Percentiles rank a stretch among this genome's conserved stretches.
Evolutionary conservation across 2,113 vertebrate species (phyloP).

Genomic region (Pelecanus crispus): DNA sequence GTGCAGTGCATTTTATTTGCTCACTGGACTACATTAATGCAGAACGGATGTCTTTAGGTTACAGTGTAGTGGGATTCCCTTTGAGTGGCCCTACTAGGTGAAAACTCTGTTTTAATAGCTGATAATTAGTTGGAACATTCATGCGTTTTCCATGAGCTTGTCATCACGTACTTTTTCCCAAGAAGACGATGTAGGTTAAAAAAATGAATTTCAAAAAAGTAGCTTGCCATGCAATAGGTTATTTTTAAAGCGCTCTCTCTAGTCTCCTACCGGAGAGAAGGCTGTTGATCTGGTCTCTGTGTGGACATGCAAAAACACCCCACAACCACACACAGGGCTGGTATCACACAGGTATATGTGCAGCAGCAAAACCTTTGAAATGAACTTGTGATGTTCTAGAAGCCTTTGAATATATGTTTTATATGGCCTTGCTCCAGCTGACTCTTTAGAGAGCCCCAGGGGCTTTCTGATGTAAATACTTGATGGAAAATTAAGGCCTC

Average conservation of each 20-base stretch:
- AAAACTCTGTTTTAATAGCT: constrained; percentile 24
- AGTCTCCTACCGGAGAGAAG: fast-evolving
- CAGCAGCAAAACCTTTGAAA: background rate
- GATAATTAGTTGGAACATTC: constrained; percentile 16
- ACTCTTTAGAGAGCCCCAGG: background rate
- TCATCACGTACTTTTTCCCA: fast-evolving
- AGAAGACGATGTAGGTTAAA: background rate
- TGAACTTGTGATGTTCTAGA: background rate
- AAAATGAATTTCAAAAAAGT: background rate
- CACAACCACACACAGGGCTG: background rate
- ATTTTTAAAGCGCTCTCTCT: background rate
- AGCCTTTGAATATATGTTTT: background rate
- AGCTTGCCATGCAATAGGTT: fast-evolving
- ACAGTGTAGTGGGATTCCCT: background rate
- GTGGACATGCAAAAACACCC: background rate
- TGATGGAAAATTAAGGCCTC: background rate
- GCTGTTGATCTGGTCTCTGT: background rate
- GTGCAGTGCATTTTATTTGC: background rate
- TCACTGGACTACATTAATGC: background rate
- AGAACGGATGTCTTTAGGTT: background rate
- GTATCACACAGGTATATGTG: background rate
- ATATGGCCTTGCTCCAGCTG: background rate
- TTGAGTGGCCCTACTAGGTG: background rate
- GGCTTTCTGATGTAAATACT: background rate
- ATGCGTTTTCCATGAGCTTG: background rate